These are phyloP conservation scores for Periophthalmodon schlosseri DNA, from an alignment of 2,113 vertebrate genomes.

Conservation along the genomic window DNA sequence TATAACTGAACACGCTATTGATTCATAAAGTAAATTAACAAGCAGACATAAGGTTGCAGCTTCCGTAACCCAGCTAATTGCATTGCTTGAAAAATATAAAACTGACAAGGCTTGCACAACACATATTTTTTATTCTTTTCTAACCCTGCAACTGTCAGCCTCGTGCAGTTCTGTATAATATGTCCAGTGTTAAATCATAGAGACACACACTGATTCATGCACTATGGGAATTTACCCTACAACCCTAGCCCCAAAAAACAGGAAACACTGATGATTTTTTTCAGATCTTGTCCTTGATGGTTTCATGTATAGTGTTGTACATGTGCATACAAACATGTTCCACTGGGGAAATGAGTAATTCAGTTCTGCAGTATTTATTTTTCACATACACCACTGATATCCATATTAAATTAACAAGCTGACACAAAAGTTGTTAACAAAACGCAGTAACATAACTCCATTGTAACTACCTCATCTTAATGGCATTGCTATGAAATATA, in stretches of 20 bases:
- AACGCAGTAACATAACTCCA: constrained; percentile 19
- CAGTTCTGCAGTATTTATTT: neutral
- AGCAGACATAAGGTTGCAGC: neutral
- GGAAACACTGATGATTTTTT: neutral
- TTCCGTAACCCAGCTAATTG: constrained; percentile 18
- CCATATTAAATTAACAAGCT: constrained; percentile 4
- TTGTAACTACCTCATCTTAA: constrained; percentile 16
- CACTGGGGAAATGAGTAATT: neutral
- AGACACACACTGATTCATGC: neutral
- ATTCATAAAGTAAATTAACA: constrained; percentile 1
- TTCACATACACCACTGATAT: neutral
- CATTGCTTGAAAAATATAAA: constrained; percentile 1
- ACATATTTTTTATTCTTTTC: neutral
- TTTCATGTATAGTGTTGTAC: neutral
- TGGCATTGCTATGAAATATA: constrained; percentile 36
- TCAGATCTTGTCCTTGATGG: neutral
- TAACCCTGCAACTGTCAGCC: neutral
- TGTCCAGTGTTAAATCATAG: neutral
- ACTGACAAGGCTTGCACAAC: neutral
- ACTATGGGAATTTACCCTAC: neutral
- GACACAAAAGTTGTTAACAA: constrained; percentile 17
- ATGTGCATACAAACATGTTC: neutral
- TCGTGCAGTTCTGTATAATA: neutral
- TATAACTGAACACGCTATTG: neutral
- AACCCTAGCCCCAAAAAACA: neutral